Conservation (phyloP, 2,888 invertebrate genomes). For the Papilio protenor region DNA sequence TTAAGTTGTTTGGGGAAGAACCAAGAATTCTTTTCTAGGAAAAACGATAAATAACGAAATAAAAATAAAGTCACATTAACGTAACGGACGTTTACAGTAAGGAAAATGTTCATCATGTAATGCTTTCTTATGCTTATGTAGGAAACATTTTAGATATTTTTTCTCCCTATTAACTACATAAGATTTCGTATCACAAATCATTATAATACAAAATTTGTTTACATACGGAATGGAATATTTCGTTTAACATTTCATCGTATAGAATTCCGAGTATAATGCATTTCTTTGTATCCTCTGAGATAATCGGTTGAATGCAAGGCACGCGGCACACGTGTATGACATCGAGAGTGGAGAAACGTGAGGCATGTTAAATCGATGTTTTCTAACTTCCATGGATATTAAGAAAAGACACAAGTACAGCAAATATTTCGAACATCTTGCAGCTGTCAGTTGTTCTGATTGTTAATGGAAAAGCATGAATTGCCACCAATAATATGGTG, state of each 20-base stretch:
- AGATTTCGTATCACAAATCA: too few relatives aligned
- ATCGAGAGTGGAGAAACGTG: slow-evolving; percentile 37
- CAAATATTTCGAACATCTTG: too few relatives aligned
- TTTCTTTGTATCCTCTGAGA: slow-evolving; percentile 24
- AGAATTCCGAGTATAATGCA: slow-evolving; percentile 4
- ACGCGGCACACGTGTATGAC: slow-evolving; percentile 34
- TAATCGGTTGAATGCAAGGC: slow-evolving; percentile 23
- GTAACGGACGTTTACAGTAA: not conserved
- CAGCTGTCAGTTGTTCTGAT: too few relatives aligned
- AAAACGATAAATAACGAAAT: not conserved
- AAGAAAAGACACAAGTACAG: not conserved
- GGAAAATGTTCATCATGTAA: not conserved
- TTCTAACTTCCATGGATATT: slow-evolving; percentile 15
- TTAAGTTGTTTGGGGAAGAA: not conserved
- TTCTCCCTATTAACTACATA: too few relatives aligned
- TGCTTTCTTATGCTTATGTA: too few relatives aligned
- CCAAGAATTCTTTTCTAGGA: not conserved
- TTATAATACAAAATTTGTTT: not conserved
- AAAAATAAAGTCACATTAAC: not conserved
- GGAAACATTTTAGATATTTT: not conserved
- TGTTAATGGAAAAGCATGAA: too few relatives aligned
- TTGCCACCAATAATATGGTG: too few relatives aligned
- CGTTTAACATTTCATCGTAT: not conserved
- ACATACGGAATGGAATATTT: not conserved
- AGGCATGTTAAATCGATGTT: slow-evolving; percentile 30